Evolutionary conservation across 1,140 invertebrate species (phyloP).

Genomic region (Atta texana): DNA sequence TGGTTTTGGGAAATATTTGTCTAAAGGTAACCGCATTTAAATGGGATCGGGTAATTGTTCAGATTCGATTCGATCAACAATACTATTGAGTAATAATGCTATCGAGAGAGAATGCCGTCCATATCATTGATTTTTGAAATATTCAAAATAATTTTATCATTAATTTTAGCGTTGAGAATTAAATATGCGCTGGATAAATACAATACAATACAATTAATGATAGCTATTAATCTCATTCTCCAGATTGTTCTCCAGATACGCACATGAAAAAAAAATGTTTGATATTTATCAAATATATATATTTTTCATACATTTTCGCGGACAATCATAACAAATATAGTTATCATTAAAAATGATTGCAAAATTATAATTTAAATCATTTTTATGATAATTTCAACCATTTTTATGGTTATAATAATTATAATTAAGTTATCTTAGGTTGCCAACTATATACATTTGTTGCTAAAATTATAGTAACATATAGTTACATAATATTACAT

Average conservation of each 20-base stretch:
- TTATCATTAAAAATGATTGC: no score
- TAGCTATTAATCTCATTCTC: background rate
- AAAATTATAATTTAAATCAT: no score
- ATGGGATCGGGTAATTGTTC: conserved; percentile 54
- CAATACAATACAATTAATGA: background rate
- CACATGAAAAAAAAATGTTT: no score
- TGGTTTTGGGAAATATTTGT: conserved; percentile 58
- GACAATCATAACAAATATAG: no score
- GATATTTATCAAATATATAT: no score
- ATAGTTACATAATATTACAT: no score
- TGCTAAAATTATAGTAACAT: no score
- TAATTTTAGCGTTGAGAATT: conserved; percentile 5
- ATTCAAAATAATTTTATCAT: conserved; percentile 44
- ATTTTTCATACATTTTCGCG: no score
- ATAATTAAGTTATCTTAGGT: no score
- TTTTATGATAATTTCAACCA: no score
- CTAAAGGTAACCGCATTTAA: conserved; percentile 59
- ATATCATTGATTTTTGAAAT: conserved; percentile 31
- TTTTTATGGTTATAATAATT: no score
- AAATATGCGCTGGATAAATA: background rate
- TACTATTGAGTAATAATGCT: conserved; percentile 38
- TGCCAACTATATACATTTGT: no score
- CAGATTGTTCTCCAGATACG: background rate
- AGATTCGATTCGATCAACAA: conserved; percentile 37
- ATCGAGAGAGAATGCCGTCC: conserved; percentile 14